A percentile compares a stretch with the other conserved stretches of the same genome.
Conservation (phyloP, 2,888 invertebrate species). For the Drosophila phalerata region DNA sequence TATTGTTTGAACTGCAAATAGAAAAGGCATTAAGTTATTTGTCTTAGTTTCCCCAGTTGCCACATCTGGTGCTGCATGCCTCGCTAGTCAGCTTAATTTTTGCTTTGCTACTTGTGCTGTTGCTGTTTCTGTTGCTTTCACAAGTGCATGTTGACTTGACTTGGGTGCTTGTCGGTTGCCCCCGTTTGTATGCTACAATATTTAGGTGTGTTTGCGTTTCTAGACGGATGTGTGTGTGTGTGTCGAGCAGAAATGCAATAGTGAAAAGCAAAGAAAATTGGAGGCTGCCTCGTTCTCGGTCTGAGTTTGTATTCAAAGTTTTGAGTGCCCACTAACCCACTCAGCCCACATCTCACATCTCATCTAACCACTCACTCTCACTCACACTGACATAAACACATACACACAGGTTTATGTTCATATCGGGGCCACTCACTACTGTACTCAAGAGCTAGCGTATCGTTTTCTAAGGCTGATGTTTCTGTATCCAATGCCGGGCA, state of each 20-base stretch:
- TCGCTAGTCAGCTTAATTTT: slow-evolving; percentile 51
- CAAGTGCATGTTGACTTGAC: slow-evolving; percentile 70
- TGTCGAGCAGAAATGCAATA: slow-evolving; percentile 61
- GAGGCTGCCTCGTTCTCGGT: slow-evolving; percentile 50
- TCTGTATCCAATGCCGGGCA: slow-evolving; percentile 33
- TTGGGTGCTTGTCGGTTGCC: slow-evolving; percentile 65
- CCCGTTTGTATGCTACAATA: slow-evolving; percentile 75
- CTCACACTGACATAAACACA: background rate
- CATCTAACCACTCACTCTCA: slow-evolving; percentile 15
- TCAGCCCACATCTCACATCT: slow-evolving; percentile 23
- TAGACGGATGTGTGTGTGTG: slow-evolving; percentile 5
- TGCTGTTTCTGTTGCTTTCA: slow-evolving; percentile 46
- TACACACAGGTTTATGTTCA: slow-evolving; percentile 29
- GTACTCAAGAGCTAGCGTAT: slow-evolving; percentile 46
- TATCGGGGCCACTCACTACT: slow-evolving; percentile 55
- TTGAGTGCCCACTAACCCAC: slow-evolving; percentile 53
- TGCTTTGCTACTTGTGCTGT: slow-evolving; percentile 10
- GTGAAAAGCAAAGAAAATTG: slow-evolving; percentile 59
- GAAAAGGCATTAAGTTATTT: slow-evolving; percentile 77
- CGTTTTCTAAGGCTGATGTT: slow-evolving; percentile 41
- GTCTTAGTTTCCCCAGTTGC: slow-evolving; percentile 62
- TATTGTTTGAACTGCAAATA: slow-evolving; percentile 77
- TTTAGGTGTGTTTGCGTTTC: slow-evolving; percentile 54
- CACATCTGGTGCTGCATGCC: slow-evolving; percentile 37
- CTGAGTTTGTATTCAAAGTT: slow-evolving; percentile 61